Percentiles rank a stretch among this genome's conserved stretches.
Evolutionary conservation across 1,140 invertebrate genomes (phyloP).

Genomic region (Nasonia longicornis): DNA sequence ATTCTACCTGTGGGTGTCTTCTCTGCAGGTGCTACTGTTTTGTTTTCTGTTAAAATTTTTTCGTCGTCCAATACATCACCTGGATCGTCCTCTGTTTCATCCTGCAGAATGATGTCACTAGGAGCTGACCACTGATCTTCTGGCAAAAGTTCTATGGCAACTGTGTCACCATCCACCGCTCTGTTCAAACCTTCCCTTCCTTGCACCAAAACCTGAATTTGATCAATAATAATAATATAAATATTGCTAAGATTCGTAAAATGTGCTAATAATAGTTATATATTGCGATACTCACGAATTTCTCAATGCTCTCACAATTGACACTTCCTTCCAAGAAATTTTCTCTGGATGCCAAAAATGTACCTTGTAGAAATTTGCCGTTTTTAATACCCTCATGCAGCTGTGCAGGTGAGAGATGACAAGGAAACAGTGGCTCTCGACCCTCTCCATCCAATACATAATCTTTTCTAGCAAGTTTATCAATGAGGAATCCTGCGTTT

Average conservation of each 20-base stretch:
- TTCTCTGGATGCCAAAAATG: constrained; percentile 86
- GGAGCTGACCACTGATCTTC: constrained; percentile 91
- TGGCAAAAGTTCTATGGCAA: constrained; percentile 92
- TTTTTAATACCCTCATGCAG: constrained; percentile 84
- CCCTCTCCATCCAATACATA: constrained; percentile 74
- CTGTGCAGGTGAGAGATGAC: constrained; percentile 84
- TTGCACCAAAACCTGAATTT: constrained; percentile 85
- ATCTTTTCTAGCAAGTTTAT: constrained; percentile 82
- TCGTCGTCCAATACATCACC: constrained; percentile 78
- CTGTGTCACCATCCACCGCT: constrained; percentile 95
- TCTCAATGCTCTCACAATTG: constrained; percentile 81
- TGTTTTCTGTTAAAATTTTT: constrained; percentile 65
- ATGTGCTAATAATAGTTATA: neutral
- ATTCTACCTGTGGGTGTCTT: constrained; percentile 86
- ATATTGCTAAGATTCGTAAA: neutral
- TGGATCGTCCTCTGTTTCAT: constrained; percentile 79
- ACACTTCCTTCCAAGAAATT: constrained; percentile 97
- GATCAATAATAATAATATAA: constrained; percentile 45
- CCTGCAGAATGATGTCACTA: constrained; percentile 86
- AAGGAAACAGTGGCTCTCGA: constrained; percentile 82
- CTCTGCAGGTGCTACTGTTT: constrained; percentile 62
- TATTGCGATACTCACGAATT: constrained; percentile 72
- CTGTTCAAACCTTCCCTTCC: constrained; percentile 90
- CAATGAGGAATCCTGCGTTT: constrained; percentile 74
- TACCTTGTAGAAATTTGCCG: constrained; percentile 85